phyloP scores from a whole-genome alignment of 1,140 invertebrate species.

The Platyscapa corneri region DNA sequence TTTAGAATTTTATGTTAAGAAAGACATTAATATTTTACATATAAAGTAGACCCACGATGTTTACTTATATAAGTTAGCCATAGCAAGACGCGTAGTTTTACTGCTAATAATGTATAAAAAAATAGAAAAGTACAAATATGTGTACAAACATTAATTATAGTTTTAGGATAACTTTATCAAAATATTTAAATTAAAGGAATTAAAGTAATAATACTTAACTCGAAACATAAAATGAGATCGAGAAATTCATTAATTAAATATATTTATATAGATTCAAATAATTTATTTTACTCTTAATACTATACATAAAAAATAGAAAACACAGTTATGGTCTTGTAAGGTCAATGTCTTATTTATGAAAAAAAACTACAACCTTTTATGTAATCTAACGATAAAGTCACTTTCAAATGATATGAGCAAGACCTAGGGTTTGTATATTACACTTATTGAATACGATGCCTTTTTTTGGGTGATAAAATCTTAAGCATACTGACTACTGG shows the following conservation, averaged over 20 bases:
- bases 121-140: no score
- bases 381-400: constrained; percentile 11
- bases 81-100: no score
- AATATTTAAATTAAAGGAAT: no score
- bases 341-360: constrained; percentile 10
- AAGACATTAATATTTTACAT: no score
- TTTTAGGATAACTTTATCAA: no score
- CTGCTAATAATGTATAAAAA: no score
- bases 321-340: constrained; percentile 37
- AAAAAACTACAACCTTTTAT: constrained; percentile 17
- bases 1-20: no score
- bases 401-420: neutral
- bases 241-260: constrained; percentile 38
- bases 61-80: no score
- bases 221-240: neutral
- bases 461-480: constrained; percentile 82
- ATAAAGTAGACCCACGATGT: no score
- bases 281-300: constrained; percentile 62
- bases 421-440: constrained; percentile 27
- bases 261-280: constrained; percentile 61
- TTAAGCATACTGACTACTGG: constrained; percentile 90
- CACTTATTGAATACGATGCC: constrained; percentile 71
- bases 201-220: no score
- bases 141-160: no score
- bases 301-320: constrained; percentile 51